Evolutionary conservation across 2,888 invertebrate species (phyloP).

Genomic region (Lordiphosa andalusiaca): DNA sequence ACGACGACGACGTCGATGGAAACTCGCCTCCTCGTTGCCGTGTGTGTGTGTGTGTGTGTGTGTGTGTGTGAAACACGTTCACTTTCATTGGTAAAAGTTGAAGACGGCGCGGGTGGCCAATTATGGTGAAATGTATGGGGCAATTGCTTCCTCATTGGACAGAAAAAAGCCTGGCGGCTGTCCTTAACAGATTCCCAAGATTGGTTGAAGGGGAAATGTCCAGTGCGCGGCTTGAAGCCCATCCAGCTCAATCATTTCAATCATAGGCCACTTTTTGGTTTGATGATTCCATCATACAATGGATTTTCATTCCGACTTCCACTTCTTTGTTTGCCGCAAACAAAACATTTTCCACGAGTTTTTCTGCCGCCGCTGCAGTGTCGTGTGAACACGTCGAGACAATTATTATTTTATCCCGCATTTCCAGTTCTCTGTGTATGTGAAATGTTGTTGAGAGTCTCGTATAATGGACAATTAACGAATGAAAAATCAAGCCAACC

Average conservation of each 20-base stretch:
- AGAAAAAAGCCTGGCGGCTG: neutral
- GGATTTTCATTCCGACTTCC: slow-evolving; percentile 40
- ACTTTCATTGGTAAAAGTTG: slow-evolving; percentile 69
- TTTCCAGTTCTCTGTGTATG: slow-evolving; percentile 20
- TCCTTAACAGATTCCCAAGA: neutral
- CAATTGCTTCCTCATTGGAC: slow-evolving; percentile 9
- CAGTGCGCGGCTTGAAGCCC: too few species aligned
- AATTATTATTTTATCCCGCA: slow-evolving; percentile 19
- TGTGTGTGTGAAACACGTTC: slow-evolving; percentile 58
- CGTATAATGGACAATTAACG: slow-evolving; percentile 33
- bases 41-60: slow-evolving; percentile 3
- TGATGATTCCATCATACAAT: slow-evolving; percentile 6
- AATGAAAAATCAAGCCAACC: slow-evolving; percentile 36
- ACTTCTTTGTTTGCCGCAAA: slow-evolving; percentile 54
- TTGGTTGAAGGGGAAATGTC: too few species aligned
- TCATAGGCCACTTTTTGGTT: slow-evolving; percentile 5
- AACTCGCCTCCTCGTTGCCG: slow-evolving; percentile 25
- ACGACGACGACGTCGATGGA: slow-evolving; percentile 11
- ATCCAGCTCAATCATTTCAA: too few species aligned
- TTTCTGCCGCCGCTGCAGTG: slow-evolving; percentile 18
- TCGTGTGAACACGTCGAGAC: slow-evolving; percentile 50
- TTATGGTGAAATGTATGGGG: slow-evolving; percentile 25
- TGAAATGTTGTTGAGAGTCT: neutral
- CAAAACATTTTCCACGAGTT: slow-evolving; percentile 35
- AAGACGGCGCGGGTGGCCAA: slow-evolving; percentile 33